Base-by-base conservation (phyloP, 2,113 vertebrate genomes). In the Psittacara wagleri region DNA sequence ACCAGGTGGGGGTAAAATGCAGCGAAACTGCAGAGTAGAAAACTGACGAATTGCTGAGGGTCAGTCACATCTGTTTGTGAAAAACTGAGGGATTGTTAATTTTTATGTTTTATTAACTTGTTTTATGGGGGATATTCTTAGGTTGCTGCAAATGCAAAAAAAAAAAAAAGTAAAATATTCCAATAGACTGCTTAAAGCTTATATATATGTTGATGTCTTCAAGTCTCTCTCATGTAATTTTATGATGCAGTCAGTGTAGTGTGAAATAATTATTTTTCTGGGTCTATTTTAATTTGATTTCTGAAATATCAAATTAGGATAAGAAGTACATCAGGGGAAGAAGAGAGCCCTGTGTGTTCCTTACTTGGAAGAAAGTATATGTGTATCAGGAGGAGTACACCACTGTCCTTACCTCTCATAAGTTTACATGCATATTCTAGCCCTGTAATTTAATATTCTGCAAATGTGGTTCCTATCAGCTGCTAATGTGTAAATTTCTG, bases 1-100 rank as follows among this genome's bases (percentile, higher is more conserved):
- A 97, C 96, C 96, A 98, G 98, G 79, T 97, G 98, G 98, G 63
- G 81, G 92, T 97, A 98, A 94, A 97, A 91, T 5, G 87, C 90
- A 97, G 92, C 49, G 62, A 88, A 97, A 97, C 41, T 37, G 57
- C 39, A 1, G 51, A 18, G 5, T 23, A 17, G 46, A 48, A 28
- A 39, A 13, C 19, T 13, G 10, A 33, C 33, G 51, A 81, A n/a
- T 49, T 68, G 29, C 27, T 39, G 25, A 22, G 55, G 18, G 22
- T 63, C n/a, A 37, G 4, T 44, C 44, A 9, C 17, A 25, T 70
- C 41, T 90, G 20, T 62, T 86, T 68, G 28, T 41, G 39, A 63
- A 43, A 77, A 51, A 37, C 25, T 17, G 23, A 73, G 57, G 78
- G 17, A 9, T n/a, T n/a, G 67, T 78, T 46, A 48, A 46, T 67